Base-by-base conservation (phyloP, 2,888 invertebrate species). In the Psylliodes chrysocephalus region DNA sequence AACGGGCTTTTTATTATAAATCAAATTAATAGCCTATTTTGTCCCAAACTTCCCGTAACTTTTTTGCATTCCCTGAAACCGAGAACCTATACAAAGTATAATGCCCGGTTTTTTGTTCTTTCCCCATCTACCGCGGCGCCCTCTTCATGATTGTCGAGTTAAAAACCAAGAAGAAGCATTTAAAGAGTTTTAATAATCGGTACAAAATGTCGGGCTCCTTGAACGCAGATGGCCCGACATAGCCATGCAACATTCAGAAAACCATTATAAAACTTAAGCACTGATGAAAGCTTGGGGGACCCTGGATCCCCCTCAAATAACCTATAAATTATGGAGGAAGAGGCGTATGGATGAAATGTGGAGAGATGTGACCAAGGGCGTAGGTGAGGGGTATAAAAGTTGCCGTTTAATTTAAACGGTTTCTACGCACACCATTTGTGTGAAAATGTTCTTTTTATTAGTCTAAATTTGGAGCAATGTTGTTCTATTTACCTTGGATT, bases 191-290 rank as follows among this genome's bases (percentile, higher is more conserved):
- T 76, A 76, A 76, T 76, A 76, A 75, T 72, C 69, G 70, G 54
- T 67, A 72, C 15, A 49, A 28, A 49, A 19, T 12, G 49, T 10
- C 8, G 49, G 28, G n/a, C 47, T 22, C 22, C 47, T 28, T n/a
- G 72, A 67, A 71, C 72, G 70, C 64, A 63, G 66, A 64, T 67
- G 63, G 60, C 28, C 22, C 18, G 5, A 64, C 63, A 60, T 67
- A 55, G 73, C 73, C 63, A 76, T 76, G 74, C 76, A 76, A 75
- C 76, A 76, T 75, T 75, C 74, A 75, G 72, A 70, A 51, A 71
- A 70, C 75, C 76, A 74, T 76, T 76, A 76, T 72, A 75, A 76
- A 76, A 76, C 73, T 76, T 75, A 71, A 75, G 72, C 71, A 70
- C 71, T 74, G 76, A 75, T 74, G 73, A 75, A 74, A 73, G 73